Evolutionary conservation across 1,140 invertebrate species (phyloP), one percentile per base, ranked within the genome.

Genomic region (Ceratosolen fusciceps): DNA sequence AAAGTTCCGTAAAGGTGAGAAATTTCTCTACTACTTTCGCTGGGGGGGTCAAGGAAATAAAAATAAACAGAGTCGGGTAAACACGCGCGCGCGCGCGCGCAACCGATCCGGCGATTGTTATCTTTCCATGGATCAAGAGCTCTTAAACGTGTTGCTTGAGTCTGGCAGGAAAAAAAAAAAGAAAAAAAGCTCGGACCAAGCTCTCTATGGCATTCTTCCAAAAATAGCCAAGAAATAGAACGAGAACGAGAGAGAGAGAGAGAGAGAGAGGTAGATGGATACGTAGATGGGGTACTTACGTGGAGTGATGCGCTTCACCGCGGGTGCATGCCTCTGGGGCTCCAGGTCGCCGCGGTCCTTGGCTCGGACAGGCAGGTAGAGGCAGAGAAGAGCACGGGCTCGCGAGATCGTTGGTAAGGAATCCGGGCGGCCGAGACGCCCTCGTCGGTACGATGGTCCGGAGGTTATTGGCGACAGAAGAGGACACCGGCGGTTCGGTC

Each of bases 41-140:
- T 43, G 52, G 37, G 52, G 37, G 73, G 75, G 75, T 77, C 75
- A 77, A 43, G 29, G 31, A 76, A 65, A 29, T 58, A 37, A 39
- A n/a, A 39, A 43, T 68, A 77, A 77, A 77, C 52, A 77, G 49
- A 24, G 14, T 24, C 34, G 26, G 14, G 75, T 77, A 77, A 77
- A 77, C 75, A 77, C 9, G 16, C 37, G 58, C 39, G 34, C 26
- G 67, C 52, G 43, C 16, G 14, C 16, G 26, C 29, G 29, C 39
- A 16, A 12, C n/a, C 21, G 29, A 24, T 21, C 8, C 4, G 16
- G 31, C 12, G 12, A 43, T 43, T 43, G n/a, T n/a, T n/a, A n/a
- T n/a, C n/a, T n/a, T n/a, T n/a, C n/a, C n/a, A n/a, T n/a, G n/a
- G n/a, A n/a, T n/a, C n/a, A n/a, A n/a, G n/a, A n/a, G n/a, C n/a